Evolutionary conservation across 2,797 vertebrate genomes (phyloP), one percentile per base, ranked within the genome.

Genomic region (Lagorchestes hirsutus): DNA sequence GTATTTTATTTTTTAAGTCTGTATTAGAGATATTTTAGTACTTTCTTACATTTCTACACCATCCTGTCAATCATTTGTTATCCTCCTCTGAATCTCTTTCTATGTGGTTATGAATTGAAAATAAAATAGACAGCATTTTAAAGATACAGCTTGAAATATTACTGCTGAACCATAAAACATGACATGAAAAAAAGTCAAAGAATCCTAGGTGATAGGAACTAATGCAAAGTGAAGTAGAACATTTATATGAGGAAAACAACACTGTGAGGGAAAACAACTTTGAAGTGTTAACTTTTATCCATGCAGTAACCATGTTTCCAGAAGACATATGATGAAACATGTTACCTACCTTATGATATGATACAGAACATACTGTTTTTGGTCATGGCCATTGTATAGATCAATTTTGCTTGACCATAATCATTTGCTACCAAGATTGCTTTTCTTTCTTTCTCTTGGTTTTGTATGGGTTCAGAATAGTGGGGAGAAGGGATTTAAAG

Each of bases 51-150:
- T 50, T 0, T 40, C 0, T 91, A 34, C 0, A 57, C 11, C 31
- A 5, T 92, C 82, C 22, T 56, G 27, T 90, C 2, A 55, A 91
- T 8, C 90, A 59, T n/a, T 57, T 40, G 22, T 34, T 90, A 52
- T 91, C 67, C 57, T 34, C 95, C 54, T 90, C 94, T 57, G 50
- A 96, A 58, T 24, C 40, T 54, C 92, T 58, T 74, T 24, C 8
- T 91, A 62, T 54, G 67, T 55, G 59, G 24, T 22, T 82, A 90
- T 95, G 16, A 95, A 93, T 0, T 92, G 31, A 97, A 97, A 95
- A 94, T 87, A 91, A 93, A 59, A 74, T 46, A 24, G 18, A 92
- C 34, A 11, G 59, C 74, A 52, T 90, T 27, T 94, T 90, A 93
- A 95, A 97, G 91, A 52, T 90, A 2, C 0, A 87, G 40, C 22